Conservation (phyloP, 2,113 vertebrate genomes). For the Percina caprodes region DNA sequence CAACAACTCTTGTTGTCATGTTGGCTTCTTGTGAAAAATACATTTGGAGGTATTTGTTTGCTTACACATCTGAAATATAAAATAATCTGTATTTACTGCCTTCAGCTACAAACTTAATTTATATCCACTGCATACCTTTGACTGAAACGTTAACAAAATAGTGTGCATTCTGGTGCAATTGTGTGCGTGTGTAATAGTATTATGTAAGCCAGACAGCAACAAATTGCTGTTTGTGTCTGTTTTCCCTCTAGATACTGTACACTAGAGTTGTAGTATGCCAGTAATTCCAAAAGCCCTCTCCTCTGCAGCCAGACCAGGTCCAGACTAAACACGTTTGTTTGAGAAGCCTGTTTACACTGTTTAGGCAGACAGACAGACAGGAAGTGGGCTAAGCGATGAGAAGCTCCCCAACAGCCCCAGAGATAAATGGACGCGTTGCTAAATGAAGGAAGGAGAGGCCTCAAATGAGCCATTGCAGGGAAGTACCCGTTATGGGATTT, state of each 20-base stretch:
- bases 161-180: background rate
- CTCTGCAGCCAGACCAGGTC: constrained; percentile 43
- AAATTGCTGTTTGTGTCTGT: constrained; percentile 27
- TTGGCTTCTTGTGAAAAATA: constrained; percentile 34
- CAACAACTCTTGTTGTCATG: constrained; percentile 10
- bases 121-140: constrained; percentile 31
- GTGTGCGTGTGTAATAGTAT: constrained; percentile 14
- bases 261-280: constrained; percentile 8
- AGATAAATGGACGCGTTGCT: constrained; percentile 76
- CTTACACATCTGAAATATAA: constrained; percentile 19
- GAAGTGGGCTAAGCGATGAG: constrained; percentile 68
- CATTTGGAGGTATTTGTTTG: constrained; percentile 17
- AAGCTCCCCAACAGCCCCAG: constrained; percentile 60
- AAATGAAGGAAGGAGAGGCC: constrained; percentile 74
- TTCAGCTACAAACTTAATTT: constrained; percentile 45
- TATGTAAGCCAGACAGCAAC: constrained; percentile 23
- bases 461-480: constrained; percentile 75
- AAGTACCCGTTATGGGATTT: constrained; percentile 46
- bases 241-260: constrained; percentile 30
- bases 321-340: constrained; percentile 71
- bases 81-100: constrained; percentile 8
- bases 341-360: constrained; percentile 65
- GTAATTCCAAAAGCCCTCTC: constrained; percentile 30
- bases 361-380: constrained; percentile 68
- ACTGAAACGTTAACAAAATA: constrained; percentile 43